These are phyloP conservation scores for Galeopsomyia nigrocyanea DNA, from an alignment of 2,888 invertebrate species.

Conservation along the genomic window DNA sequence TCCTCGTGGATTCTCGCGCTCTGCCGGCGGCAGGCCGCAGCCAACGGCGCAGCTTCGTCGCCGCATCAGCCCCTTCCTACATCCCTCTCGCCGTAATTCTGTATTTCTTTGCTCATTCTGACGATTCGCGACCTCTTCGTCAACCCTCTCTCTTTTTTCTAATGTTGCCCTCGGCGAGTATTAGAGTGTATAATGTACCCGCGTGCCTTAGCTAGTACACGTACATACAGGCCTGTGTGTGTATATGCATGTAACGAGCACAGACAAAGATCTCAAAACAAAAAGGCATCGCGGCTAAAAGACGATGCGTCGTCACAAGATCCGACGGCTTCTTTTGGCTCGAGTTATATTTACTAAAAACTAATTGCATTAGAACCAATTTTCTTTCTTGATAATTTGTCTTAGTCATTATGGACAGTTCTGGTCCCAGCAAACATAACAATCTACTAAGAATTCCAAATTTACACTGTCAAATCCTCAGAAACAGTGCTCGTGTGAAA, in stretches of 20 bases:
- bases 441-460: too few species aligned
- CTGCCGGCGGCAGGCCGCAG: conserved; percentile 51
- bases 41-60: conserved; percentile 19
- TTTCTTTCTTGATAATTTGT: too few species aligned
- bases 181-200: conserved; percentile 51
- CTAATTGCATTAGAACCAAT: too few species aligned
- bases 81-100: conserved; percentile 49
- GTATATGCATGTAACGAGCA: conserved; percentile 42
- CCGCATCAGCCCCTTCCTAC: conserved; percentile 12
- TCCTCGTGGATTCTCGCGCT: conserved; percentile 65
- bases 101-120: conserved; percentile 52
- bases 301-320: too few species aligned
- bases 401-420: too few species aligned
- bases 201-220: conserved; percentile 18
- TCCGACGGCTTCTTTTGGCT: too few species aligned
- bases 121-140: conserved; percentile 29
- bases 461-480: too few species aligned
- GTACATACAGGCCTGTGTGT: not conserved
- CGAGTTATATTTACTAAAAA: too few species aligned
- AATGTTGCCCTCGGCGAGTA: conserved; percentile 60
- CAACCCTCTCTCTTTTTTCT: conserved; percentile 49
- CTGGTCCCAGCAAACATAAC: too few species aligned
- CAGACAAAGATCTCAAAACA: conserved; percentile 40
- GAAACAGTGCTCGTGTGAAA: too few species aligned
- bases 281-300: conserved; percentile 27